Conservation (phyloP, 2,888 invertebrate species). For the Tenodera sinensis region DNA sequence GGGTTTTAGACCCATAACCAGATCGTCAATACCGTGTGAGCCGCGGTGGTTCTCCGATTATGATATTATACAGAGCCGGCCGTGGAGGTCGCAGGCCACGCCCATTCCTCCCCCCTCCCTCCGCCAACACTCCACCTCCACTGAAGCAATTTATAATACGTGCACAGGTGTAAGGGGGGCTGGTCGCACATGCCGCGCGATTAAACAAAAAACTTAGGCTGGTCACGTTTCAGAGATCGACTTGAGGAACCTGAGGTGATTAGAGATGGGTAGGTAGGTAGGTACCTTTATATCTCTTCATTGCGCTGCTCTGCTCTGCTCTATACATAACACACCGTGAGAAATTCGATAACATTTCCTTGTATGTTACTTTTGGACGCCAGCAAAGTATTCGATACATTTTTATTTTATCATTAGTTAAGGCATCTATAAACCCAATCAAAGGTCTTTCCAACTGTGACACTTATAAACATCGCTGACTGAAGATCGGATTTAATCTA, state of each 20-base stretch:
- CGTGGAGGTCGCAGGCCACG: conserved; percentile 6
- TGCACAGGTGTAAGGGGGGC: not conserved
- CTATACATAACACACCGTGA: no score
- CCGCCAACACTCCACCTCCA: not conserved
- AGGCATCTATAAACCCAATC: no score
- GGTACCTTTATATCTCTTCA: not conserved
- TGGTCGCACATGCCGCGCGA: not conserved
- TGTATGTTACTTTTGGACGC: no score
- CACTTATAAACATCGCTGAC: no score
- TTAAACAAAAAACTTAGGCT: not conserved
- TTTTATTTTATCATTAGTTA: no score
- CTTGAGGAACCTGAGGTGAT: not conserved
- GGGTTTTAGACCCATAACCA: conserved; percentile 12
- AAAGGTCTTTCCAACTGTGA: no score
- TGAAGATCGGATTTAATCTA: no score
- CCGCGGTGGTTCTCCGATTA: not conserved
- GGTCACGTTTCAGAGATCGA: not conserved
- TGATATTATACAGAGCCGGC: conserved; percentile 6
- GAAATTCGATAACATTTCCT: no score
- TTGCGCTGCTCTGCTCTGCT: not conserved
- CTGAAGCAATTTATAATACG: not conserved
- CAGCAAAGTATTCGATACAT: no score
- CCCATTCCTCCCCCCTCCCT: not conserved
- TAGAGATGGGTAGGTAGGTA: no score
- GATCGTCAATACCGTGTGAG: conserved; percentile 4